Percentiles rank a stretch among this genome's conserved stretches.
These are phyloP conservation scores for Saturnia pavonia DNA, from an alignment of 2,888 invertebrate genomes.

Conservation along the genomic window DNA sequence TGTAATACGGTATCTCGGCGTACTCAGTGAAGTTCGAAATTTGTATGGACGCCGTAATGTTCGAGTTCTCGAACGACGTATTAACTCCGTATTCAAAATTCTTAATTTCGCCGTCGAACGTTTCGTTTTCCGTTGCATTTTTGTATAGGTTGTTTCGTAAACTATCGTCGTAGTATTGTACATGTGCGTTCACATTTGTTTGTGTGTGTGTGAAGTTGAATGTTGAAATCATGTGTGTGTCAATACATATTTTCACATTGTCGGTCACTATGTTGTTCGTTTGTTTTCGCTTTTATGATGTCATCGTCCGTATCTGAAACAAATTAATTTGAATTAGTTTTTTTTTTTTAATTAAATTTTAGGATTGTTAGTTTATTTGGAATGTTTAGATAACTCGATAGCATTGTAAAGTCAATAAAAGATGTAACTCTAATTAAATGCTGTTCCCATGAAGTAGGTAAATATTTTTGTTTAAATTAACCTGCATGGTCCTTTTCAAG, in stretches of 20 bases:
- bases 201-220: constrained; percentile 61
- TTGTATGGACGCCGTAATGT: constrained; percentile 43
- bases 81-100: constrained; percentile 33
- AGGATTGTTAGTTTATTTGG: not conserved
- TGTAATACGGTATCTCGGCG: constrained; percentile 90
- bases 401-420: not conserved
- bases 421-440: not conserved
- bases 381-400: not conserved
- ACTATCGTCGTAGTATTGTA: constrained; percentile 43
- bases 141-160: constrained; percentile 46
- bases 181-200: constrained; percentile 48
- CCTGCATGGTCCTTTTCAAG: too few species aligned
- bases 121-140: constrained; percentile 46
- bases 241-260: constrained; percentile 64
- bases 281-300: constrained; percentile 24
- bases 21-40: constrained; percentile 66
- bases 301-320: constrained; percentile 19
- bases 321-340: not conserved
- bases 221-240: constrained; percentile 75
- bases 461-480: not conserved
- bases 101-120: constrained; percentile 32
- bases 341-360: not conserved
- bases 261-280: constrained; percentile 36
- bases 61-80: constrained; percentile 45
- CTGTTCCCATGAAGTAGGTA: not conserved